phyloP scores from a whole-genome alignment of 2,113 vertebrate genomes.

The Patagioenas fasciata region DNA sequence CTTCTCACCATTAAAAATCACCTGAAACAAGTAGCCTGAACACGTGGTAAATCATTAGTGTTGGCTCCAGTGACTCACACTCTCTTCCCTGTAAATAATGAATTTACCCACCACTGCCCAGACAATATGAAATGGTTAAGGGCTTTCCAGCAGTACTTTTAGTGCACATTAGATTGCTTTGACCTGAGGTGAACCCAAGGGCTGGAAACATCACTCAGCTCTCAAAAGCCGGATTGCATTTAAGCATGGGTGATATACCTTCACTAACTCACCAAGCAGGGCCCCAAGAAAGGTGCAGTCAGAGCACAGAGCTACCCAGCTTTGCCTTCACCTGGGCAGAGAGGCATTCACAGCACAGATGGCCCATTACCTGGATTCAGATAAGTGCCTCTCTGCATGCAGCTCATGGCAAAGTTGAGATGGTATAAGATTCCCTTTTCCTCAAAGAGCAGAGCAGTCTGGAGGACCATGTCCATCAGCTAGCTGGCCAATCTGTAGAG shows the following conservation, averaged over 20 bases:
- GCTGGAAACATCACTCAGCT: conserved; percentile 18
- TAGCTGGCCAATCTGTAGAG: neutral
- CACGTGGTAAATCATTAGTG: neutral
- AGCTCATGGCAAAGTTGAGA: neutral
- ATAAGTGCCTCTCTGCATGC: neutral
- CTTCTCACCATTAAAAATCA: neutral
- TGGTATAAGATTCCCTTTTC: neutral
- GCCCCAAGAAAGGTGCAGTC: neutral
- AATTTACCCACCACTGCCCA: neutral
- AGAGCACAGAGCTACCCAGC: neutral
- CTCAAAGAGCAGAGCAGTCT: neutral
- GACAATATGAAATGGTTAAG: conserved; percentile 37
- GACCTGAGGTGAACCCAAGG: conserved; percentile 29
- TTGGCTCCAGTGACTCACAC: neutral
- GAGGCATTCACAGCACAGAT: neutral
- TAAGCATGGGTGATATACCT: neutral
- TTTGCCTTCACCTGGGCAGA: neutral
- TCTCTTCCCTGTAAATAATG: neutral
- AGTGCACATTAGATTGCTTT: conserved; percentile 41
- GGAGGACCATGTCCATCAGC: neutral
- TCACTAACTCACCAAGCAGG: neutral
- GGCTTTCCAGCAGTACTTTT: neutral
- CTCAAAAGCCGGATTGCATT: conserved; percentile 23
- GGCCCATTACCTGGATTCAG: neutral
- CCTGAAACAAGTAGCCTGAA: neutral